Evolutionary conservation across 2,113 vertebrate species (phyloP).

Genomic region (Pygoscelis adeliae): DNA sequence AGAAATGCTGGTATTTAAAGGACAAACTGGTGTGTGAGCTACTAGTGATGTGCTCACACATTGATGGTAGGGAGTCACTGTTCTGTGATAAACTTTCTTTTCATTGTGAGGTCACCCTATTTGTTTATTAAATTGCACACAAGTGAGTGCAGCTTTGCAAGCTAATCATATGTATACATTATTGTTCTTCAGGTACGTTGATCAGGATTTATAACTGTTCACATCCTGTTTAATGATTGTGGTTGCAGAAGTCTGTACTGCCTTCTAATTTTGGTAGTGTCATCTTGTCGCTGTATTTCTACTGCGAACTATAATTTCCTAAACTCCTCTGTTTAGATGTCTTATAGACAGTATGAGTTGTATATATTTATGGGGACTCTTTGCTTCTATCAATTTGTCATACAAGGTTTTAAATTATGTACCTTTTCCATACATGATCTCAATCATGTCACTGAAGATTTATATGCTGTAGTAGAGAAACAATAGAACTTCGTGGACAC

Average conservation of each 20-base stretch:
- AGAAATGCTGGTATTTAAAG: not conserved
- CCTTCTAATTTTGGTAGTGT: not conserved
- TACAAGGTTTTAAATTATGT: not conserved
- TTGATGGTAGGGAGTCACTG: not conserved
- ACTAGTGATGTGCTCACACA: not conserved
- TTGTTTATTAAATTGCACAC: not conserved
- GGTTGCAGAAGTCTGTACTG: not conserved
- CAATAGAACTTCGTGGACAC: not conserved
- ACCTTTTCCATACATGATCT: not conserved
- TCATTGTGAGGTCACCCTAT: not conserved
- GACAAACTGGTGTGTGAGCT: not conserved
- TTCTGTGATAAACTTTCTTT: not conserved
- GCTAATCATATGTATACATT: accelerated
- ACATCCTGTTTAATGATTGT: not conserved
- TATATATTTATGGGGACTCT: not conserved
- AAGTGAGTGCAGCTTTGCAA: not conserved
- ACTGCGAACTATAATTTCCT: not conserved
- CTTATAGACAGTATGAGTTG: not conserved
- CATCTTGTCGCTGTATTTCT: not conserved
- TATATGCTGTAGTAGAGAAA: not conserved
- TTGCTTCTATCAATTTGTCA: not conserved
- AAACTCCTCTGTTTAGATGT: not conserved
- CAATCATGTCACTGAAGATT: not conserved
- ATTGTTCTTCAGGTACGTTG: not conserved
- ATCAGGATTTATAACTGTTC: not conserved